These are phyloP conservation scores for Lepisosteus osseus DNA, from an alignment of 2,113 vertebrate species.

Conservation along the genomic window DNA sequence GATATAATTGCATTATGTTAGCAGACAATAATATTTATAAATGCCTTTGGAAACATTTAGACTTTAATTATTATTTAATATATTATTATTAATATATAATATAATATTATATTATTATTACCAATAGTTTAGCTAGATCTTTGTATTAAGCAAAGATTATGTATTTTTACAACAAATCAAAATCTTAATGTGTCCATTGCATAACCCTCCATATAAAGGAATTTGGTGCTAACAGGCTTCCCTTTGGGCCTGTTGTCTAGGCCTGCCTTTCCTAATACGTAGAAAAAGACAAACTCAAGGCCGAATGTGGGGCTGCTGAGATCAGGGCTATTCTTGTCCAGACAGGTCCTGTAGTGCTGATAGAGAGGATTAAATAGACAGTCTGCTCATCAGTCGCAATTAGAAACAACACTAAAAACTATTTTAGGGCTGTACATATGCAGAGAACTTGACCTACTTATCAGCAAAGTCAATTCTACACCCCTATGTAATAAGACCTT, in stretches of 20 bases:
- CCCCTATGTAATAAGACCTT: slow-evolving; percentile 35
- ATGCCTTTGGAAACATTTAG: too few species aligned
- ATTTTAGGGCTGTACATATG: slow-evolving; percentile 78
- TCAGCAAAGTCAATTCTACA: slow-evolving; percentile 31
- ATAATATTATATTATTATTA: too few species aligned
- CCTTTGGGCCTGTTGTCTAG: slow-evolving; percentile 31
- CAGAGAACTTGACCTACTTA: slow-evolving; percentile 66
- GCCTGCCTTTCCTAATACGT: slow-evolving; percentile 78
- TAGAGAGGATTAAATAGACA: slow-evolving; percentile 84
- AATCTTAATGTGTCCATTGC: background rate
- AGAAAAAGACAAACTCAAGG: slow-evolving; percentile 55
- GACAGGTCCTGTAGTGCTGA: slow-evolving; percentile 69
- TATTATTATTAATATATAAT: too few species aligned
- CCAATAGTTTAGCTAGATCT: too few species aligned
- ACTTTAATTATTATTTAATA: too few species aligned
- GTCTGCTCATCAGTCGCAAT: slow-evolving; percentile 80
- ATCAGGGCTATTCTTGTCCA: slow-evolving; percentile 87
- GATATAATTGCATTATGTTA: too few species aligned
- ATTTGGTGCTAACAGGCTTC: slow-evolving; percentile 39
- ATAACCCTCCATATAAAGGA: background rate
- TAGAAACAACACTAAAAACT: slow-evolving; percentile 82
- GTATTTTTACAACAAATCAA: too few species aligned
- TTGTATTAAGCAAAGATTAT: too few species aligned
- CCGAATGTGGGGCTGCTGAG: slow-evolving; percentile 69
- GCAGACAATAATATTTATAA: too few species aligned